Evolutionary conservation across 2,888 invertebrate genomes (phyloP).

Genomic region (Nycteola revayana): DNA sequence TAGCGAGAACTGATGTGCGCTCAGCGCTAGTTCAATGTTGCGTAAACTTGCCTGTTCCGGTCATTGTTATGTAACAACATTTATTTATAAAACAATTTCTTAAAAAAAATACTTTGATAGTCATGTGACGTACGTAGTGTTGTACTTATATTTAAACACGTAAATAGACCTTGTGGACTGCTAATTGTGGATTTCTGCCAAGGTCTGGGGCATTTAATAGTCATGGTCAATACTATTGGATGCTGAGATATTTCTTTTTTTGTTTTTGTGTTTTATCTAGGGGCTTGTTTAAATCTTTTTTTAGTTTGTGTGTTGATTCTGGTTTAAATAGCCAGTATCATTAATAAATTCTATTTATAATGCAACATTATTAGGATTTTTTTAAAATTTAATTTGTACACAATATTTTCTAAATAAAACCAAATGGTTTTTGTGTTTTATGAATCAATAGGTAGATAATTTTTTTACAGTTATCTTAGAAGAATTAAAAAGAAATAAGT

Average conservation of each 20-base stretch:
- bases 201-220: slow-evolving; percentile 70
- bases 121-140: slow-evolving; percentile 24
- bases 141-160: slow-evolving; percentile 26
- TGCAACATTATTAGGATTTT: too few species aligned
- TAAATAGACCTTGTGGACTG: slow-evolving; percentile 47
- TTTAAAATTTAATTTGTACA: too few species aligned
- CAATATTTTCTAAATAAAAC: too few species aligned
- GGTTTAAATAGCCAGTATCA: too few species aligned
- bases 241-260: slow-evolving; percentile 8
- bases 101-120: slow-evolving; percentile 6
- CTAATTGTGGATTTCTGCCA: slow-evolving; percentile 75
- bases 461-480: too few species aligned
- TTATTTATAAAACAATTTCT: slow-evolving; percentile 21
- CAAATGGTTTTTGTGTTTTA: too few species aligned
- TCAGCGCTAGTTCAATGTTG: slow-evolving; percentile 38
- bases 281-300: not conserved
- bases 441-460: too few species aligned
- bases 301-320: too few species aligned
- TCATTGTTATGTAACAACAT: slow-evolving; percentile 52
- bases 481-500: too few species aligned
- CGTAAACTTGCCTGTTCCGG: slow-evolving; percentile 44
- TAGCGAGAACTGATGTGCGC: slow-evolving; percentile 36
- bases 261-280: not conserved
- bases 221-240: slow-evolving; percentile 44
- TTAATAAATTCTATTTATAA: too few species aligned